Conservation (phyloP, 1,140 invertebrate species). For the Sycophila sp. region DNA sequence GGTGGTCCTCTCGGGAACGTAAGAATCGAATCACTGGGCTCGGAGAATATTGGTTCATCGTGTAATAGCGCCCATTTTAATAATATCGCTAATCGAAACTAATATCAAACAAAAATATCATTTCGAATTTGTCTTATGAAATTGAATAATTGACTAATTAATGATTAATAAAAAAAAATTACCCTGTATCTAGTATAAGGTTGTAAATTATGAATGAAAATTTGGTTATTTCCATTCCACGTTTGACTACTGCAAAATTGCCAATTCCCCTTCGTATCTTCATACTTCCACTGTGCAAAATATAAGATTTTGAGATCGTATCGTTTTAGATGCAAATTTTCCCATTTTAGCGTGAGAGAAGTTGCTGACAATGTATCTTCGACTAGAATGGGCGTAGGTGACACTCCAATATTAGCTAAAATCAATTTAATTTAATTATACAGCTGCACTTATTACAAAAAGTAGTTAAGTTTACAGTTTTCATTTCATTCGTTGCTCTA, state of each 20-base stretch:
- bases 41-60: conserved; percentile 80
- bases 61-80: conserved; percentile 70
- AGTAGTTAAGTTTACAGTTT: too few species aligned
- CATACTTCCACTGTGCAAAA: conserved; percentile 80
- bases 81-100: conserved; percentile 85
- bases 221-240: conserved; percentile 73
- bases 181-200: conserved; percentile 92
- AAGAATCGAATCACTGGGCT: conserved; percentile 81
- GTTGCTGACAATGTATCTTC: conserved; percentile 78
- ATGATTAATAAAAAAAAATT: conserved; percentile 34
- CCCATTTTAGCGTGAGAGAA: conserved; percentile 85
- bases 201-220: conserved; percentile 79
- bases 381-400: conserved; percentile 78
- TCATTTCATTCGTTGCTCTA: too few species aligned
- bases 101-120: conserved; percentile 51
- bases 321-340: conserved; percentile 63
- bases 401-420: conserved; percentile 74
- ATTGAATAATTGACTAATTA: background rate
- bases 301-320: conserved; percentile 68
- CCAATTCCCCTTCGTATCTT: conserved; percentile 76
- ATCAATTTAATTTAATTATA: too few species aligned
- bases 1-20: conserved; percentile 80
- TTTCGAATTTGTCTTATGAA: too few species aligned
- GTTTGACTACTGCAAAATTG: conserved; percentile 78
- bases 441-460: too few species aligned